Evolutionary conservation across 2,797 vertebrate species (phyloP), one percentile per base, ranked within the genome.

Genomic region (Xerus rutilus): DNA sequence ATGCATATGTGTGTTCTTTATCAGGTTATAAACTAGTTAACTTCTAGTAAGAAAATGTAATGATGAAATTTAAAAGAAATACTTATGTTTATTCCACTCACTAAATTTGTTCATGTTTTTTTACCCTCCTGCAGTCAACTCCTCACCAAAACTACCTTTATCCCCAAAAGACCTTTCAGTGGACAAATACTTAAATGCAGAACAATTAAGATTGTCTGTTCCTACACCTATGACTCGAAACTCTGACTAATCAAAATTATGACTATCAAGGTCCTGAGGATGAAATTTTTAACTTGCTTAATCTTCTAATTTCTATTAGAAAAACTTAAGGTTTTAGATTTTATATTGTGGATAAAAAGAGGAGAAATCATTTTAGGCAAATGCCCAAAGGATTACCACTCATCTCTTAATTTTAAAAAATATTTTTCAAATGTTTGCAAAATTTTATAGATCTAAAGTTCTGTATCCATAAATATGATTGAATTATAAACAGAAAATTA

Each of bases 61-160:
- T 85, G 43, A 78, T 70, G 20, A 94, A 89, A 86, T 89, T 25
- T 81, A 62, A 85, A 91, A 86, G 49, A 87, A 95, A 54, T 83
- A 4, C 45, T 21, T 89, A 5, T 89, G 21, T 21, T 94, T 93
- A 64, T 28, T 86, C 94, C 23, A 43, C 81, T 83, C 70, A 86
- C 49, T 90, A 86, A 69, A 81, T 87, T 95, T 91, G n/a, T 96
- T 95, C 39, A 59, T 5, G 76, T 94, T 39, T 94, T 94, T 54
- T 90, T 28, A 79, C 17, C 14, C 30, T 89, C 52, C 62, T 7
- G 52, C 3, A 74, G 39, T 79, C 23, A 82, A 81, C 45, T 95
- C 18, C 45, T 88, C 78, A 78, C 4, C 49, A 72, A 83, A 91
- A 59, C 54, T 82, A 43, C 11, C 15, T 23, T 86, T 47, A 70